Evolutionary conservation across 2,113 vertebrate species (phyloP).

Genomic region (Indicator indicator): DNA sequence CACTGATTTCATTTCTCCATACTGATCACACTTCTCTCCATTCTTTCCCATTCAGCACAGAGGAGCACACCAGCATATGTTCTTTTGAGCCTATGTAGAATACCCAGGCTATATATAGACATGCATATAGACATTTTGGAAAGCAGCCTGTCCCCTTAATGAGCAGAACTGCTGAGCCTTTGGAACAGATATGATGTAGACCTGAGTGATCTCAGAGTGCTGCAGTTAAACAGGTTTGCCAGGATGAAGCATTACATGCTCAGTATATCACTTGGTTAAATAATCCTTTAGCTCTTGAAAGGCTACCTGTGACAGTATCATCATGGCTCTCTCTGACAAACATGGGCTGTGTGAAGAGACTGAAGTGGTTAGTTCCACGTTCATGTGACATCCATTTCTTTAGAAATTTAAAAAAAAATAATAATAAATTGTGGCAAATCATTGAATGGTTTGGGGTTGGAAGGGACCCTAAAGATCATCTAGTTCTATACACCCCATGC

Average conservation of each 20-base stretch:
- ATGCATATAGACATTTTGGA: background rate
- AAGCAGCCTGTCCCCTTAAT: background rate
- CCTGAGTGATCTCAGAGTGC: background rate
- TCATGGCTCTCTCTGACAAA: background rate
- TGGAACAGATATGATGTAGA: background rate
- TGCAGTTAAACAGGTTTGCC: background rate
- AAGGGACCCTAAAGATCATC: no score
- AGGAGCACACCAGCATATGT: background rate
- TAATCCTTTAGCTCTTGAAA: background rate
- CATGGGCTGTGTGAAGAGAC: background rate
- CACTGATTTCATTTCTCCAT: background rate
- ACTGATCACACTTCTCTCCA: background rate
- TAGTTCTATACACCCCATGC: no score
- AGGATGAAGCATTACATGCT: background rate
- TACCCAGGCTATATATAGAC: background rate
- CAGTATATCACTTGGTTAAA: background rate
- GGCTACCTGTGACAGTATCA: background rate
- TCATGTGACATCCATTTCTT: background rate
- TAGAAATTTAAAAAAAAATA: no score
- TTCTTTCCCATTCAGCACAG: background rate
- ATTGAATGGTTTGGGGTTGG: no score
- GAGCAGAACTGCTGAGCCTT: background rate
- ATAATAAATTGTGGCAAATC: no score
- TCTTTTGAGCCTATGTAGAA: background rate
- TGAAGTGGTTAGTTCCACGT: background rate